phyloP scores from a whole-genome alignment of 2,888 invertebrate genomes.

The Lutraria lutraria region DNA sequence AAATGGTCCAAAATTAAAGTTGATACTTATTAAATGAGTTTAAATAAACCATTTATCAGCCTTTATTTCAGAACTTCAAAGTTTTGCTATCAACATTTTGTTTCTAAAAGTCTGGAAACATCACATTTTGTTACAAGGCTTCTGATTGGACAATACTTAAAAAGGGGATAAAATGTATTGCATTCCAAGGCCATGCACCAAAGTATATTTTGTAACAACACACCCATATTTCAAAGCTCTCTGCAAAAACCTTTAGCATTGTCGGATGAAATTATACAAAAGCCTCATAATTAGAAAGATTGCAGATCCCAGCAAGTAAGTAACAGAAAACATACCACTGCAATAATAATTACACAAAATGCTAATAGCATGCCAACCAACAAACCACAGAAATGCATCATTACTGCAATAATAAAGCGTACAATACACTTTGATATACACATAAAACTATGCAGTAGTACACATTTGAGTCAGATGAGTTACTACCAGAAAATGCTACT shows the following conservation, averaged over 20 bases:
- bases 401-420: not conserved
- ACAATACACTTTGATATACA: not conserved
- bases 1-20: too few species aligned
- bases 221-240: not conserved
- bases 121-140: not conserved
- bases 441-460: not conserved
- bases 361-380: not conserved
- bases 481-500: not conserved
- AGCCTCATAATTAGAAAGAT: not conserved
- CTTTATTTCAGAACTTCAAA: too few species aligned
- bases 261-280: not conserved
- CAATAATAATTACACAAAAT: not conserved
- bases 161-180: not conserved
- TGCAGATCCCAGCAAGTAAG: not conserved
- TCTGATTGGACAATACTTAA: not conserved
- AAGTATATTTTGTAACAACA: not conserved
- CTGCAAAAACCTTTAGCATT: not conserved
- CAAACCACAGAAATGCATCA: not conserved
- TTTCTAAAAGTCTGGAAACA: too few species aligned
- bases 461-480: not conserved
- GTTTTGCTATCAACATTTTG: too few species aligned
- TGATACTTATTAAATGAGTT: too few species aligned
- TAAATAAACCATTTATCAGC: too few species aligned
- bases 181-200: not conserved
- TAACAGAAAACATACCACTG: not conserved